These are phyloP conservation scores for Grus americana DNA, from an alignment of 2,113 vertebrate genomes.

Conservation along the genomic window DNA sequence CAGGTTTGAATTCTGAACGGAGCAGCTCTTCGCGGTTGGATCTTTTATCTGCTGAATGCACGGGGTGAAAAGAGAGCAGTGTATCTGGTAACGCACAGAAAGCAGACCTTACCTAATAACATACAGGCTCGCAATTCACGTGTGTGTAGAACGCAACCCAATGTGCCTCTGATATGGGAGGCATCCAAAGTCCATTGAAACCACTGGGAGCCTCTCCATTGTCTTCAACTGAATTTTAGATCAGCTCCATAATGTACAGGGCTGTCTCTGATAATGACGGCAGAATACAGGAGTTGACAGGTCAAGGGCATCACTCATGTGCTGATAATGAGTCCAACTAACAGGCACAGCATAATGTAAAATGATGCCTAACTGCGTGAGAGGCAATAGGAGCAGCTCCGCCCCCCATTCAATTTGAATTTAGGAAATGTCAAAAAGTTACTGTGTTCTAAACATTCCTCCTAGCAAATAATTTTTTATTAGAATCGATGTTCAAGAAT, in stretches of 20 bases:
- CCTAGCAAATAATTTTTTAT: neutral
- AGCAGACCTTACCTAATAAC: neutral
- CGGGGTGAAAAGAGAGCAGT: neutral
- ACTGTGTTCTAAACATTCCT: neutral
- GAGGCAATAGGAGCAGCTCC: neutral
- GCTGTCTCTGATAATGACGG: neutral
- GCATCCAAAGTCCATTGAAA: neutral
- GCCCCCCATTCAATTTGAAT: neutral
- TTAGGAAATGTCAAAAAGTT: neutral
- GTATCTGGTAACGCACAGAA: neutral
- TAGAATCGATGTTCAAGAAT: neutral
- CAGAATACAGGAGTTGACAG: neutral
- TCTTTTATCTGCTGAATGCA: neutral
- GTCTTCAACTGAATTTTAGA: neutral
- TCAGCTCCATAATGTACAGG: neutral
- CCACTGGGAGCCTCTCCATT: neutral
- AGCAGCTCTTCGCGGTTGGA: neutral
- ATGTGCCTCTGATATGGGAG: neutral
- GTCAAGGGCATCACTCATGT: accelerated
- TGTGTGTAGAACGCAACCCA: neutral
- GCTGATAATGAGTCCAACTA: neutral
- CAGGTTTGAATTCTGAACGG: neutral
- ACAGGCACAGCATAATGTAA: accelerated
- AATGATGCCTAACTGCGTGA: neutral
- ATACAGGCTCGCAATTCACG: accelerated